phyloP scores from a whole-genome alignment of 2,797 vertebrate genomes.

The Acanthornis magna region DNA sequence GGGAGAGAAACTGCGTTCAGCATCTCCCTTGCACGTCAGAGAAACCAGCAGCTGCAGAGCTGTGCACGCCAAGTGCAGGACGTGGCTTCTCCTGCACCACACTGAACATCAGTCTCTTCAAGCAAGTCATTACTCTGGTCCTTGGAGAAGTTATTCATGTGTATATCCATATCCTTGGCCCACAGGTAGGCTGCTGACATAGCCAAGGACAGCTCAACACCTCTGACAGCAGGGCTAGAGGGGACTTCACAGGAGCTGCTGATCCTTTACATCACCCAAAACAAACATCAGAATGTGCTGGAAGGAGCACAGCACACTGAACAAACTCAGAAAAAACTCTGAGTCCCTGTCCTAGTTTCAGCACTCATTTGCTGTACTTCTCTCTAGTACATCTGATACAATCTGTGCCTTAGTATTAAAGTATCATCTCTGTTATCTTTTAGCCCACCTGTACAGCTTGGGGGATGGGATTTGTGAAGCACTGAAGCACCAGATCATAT shows the following conservation, averaged over 20 bases:
- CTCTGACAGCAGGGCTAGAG: not conserved
- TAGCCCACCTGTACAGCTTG: not conserved
- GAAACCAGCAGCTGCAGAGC: constrained; percentile 41
- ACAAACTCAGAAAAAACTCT: not conserved
- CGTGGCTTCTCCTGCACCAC: constrained; percentile 8
- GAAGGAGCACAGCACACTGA: not conserved
- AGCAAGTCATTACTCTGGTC: not conserved
- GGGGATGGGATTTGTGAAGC: not conserved
- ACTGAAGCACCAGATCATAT: not conserved
- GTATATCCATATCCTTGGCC: not conserved
- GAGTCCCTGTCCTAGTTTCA: not conserved
- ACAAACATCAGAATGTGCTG: not conserved
- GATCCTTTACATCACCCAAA: not conserved
- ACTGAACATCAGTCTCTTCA: not conserved
- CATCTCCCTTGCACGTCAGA: not conserved
- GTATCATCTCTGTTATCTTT: not conserved
- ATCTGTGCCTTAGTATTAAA: not conserved
- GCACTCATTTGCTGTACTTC: not conserved
- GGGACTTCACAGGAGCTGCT: not conserved
- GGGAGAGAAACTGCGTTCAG: not conserved
- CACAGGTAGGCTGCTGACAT: not conserved
- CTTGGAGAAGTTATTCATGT: constrained; percentile 14
- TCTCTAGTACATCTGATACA: not conserved
- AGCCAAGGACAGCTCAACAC: constrained; percentile 44
- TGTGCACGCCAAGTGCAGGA: not conserved